A percentile compares a stretch with the other conserved stretches of the same genome.
Conservation (phyloP, 2,113 vertebrate genomes). For the Clarias gariepinus region DNA sequence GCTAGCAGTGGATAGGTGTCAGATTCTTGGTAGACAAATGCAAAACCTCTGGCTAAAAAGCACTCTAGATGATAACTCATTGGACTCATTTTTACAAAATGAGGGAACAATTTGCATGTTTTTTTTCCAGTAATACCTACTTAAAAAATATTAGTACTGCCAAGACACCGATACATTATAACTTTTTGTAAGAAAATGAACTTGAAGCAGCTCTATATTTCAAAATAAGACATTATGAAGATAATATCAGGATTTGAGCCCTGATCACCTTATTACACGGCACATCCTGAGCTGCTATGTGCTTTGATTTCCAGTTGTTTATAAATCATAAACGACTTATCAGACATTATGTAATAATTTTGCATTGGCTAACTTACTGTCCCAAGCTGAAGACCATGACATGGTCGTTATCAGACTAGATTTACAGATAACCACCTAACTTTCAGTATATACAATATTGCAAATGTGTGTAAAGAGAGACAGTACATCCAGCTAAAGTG, state of each 20-base stretch:
- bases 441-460: not conserved
- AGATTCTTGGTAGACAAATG: constrained; percentile 40
- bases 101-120: not conserved
- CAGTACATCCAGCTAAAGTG: not conserved
- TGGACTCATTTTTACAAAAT: not conserved
- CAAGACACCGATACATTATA: not conserved
- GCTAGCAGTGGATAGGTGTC: constrained; percentile 28
- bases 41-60: constrained; percentile 36
- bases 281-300: not conserved
- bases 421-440: not conserved
- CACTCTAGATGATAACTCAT: not conserved
- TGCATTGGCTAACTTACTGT: not conserved
- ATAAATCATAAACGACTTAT: not conserved
- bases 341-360: not conserved
- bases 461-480: not conserved
- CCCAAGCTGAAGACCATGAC: not conserved
- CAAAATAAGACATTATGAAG: not conserved
- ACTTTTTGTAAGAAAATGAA: not conserved
- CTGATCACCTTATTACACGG: not conserved
- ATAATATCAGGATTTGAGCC: not conserved
- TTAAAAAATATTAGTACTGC: not conserved
- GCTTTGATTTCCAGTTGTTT: not conserved
- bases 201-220: not conserved
- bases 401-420: no score
- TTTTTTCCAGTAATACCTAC: not conserved